Base-by-base conservation (phyloP, 2,888 invertebrate genomes). In the Anorthoa munda region DNA sequence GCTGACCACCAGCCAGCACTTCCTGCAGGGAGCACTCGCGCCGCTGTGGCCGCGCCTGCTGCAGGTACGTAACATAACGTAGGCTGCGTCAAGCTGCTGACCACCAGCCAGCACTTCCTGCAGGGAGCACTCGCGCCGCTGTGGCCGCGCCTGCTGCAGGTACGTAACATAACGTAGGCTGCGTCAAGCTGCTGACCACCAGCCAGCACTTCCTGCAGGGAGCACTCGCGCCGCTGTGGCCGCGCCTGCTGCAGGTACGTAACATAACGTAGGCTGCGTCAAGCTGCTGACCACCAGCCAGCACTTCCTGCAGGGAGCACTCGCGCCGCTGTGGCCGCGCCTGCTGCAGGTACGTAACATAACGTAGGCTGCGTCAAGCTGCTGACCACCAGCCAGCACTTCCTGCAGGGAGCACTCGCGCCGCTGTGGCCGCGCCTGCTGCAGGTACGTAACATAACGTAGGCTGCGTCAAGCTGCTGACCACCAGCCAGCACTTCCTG, bases 1-100 rank as follows among this genome's bases (percentile, higher is more conserved):
- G 80, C 96, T 99, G 0, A 98, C 98, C 78, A 98, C 99, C 91
- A 97, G 97, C 77, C 97, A 97, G 13, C 97, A 97, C 77, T 97
- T 97, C 39, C 39, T 39, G 39, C 9, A 39, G 9, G 39, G 39
- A 39, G 39, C 39, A 0, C 98, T 99, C 85, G 95, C 96, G 55
- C 94, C 95, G 67, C 96, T 96, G 76, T 98, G 98, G 98, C 92
- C 97, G 0, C 91, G 92, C 2, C 92, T 97, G 50, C 89, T 98
- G 81, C 97, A 97, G 96, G 97, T 97, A 39, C 39, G 39, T 39
- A 39, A 39, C 39, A 39, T 39, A 39, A 39, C 39, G 39, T 39
- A 0, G 31, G 31, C 31, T 31, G 31, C 7, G 31, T 31, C 39
- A 39, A 39, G 39, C 39, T 39, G 39, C 39, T 39, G 39, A 39